phyloP scores from a whole-genome alignment of 2,113 vertebrate genomes.

The Morone chrysops region DNA sequence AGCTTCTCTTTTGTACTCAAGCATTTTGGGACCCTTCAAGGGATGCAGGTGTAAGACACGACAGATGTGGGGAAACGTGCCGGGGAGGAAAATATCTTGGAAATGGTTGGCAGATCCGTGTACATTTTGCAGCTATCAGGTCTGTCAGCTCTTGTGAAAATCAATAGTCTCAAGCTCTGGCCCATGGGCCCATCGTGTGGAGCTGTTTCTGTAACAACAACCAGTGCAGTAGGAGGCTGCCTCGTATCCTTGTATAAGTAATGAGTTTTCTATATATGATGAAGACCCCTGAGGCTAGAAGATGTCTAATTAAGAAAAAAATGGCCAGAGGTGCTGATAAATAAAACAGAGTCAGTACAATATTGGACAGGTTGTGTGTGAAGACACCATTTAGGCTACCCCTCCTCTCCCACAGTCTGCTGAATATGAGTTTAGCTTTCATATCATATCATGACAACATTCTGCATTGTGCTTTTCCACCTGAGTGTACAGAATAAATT shows the following conservation, averaged over 20 bases:
- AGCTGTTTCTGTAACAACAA: constrained; percentile 71
- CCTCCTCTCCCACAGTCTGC: constrained; percentile 22
- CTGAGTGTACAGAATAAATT: constrained; percentile 62
- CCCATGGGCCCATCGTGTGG: constrained; percentile 59
- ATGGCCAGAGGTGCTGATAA: constrained; percentile 72
- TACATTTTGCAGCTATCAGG: constrained; percentile 74
- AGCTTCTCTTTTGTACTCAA: constrained; percentile 30
- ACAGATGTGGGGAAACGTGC: constrained; percentile 52
- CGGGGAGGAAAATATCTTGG: constrained; percentile 42
- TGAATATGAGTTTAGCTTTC: constrained; percentile 47
- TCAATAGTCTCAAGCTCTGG: constrained; percentile 69
- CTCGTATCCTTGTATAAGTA: constrained; percentile 68
- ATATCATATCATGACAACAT: constrained; percentile 42
- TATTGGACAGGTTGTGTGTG: constrained; percentile 56
- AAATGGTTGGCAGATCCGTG: constrained; percentile 65
- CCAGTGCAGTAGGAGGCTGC: constrained; percentile 59
- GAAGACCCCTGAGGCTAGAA: constrained; percentile 52
- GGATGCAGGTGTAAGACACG: constrained; percentile 49
- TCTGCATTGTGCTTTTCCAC: constrained; percentile 54
- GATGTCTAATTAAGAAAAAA: constrained; percentile 77
- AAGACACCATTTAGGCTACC: constrained; percentile 36
- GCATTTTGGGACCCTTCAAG: constrained; percentile 49
- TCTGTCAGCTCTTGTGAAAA: constrained; percentile 75
- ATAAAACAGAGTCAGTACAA: constrained; percentile 66
- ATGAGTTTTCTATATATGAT: constrained; percentile 71